Percentiles rank a stretch among this genome's conserved stretches.
phyloP scores from a whole-genome alignment of 2,113 vertebrate genomes.

The Crocuta crocuta region DNA sequence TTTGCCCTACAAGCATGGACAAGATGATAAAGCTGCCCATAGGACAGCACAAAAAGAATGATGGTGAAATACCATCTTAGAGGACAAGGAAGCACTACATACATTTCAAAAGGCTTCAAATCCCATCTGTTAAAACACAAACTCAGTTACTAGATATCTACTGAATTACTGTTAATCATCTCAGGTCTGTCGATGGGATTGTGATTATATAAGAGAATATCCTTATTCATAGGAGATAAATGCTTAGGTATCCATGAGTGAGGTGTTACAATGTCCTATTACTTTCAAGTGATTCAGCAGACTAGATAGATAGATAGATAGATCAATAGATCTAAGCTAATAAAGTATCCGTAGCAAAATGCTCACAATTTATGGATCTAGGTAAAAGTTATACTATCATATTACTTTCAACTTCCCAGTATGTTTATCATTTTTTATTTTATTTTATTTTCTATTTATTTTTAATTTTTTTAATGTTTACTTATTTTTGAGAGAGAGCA shows the following conservation, averaged over 20 bases:
- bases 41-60: conserved; percentile 80
- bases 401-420: background rate
- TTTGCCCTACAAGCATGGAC: conserved; percentile 83
- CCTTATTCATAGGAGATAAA: background rate
- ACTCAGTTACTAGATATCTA: background rate
- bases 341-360: background rate
- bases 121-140: conserved; percentile 73
- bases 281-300: background rate
- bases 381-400: background rate
- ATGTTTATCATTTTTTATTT: background rate
- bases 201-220: background rate
- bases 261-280: background rate
- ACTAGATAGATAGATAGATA: background rate
- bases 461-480: no score
- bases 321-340: background rate
- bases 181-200: background rate
- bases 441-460: no score
- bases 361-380: background rate
- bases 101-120: conserved; percentile 75
- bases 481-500: no score
- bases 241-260: background rate
- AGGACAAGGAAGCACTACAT: background rate
- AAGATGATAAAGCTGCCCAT: conserved; percentile 75
- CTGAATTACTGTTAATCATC: background rate
- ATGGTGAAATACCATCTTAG: background rate